phyloP scores from a whole-genome alignment of 2,797 vertebrate genomes.

The Borostomias antarcticus region DNA sequence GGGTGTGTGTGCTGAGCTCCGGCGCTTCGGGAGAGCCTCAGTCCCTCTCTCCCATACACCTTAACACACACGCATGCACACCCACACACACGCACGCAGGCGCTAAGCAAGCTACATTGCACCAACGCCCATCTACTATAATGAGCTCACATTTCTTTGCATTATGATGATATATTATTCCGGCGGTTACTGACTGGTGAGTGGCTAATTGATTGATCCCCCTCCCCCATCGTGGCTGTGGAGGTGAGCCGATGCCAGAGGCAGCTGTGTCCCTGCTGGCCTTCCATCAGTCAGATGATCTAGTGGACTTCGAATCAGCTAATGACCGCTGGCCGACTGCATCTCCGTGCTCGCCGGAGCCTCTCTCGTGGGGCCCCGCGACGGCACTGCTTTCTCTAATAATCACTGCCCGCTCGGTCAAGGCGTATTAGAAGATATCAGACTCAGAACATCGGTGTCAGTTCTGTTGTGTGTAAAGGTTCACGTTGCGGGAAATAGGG shows the following conservation, averaged over 20 bases:
- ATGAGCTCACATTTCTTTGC: background rate
- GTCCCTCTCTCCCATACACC: slow-evolving; percentile 11
- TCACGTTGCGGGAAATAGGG: too few species aligned
- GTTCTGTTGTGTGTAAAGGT: too few species aligned
- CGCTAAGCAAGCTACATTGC: too few species aligned
- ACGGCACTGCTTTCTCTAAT: background rate
- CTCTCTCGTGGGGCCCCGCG: background rate
- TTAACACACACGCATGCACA: background rate
- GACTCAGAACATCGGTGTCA: too few species aligned
- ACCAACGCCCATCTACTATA: too few species aligned
- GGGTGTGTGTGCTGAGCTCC: slow-evolving; percentile 32
- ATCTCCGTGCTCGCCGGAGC: slow-evolving; percentile 33
- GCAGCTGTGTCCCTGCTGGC: slow-evolving; percentile 43
- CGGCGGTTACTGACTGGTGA: too few species aligned
- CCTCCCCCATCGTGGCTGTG: slow-evolving; percentile 40
- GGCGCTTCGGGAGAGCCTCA: slow-evolving; percentile 26
- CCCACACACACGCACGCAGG: background rate
- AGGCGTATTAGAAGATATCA: too few species aligned
- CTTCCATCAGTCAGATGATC: slow-evolving; percentile 57
- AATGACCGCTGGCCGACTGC: slow-evolving; percentile 32
- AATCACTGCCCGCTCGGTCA: background rate
- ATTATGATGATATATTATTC: background rate
- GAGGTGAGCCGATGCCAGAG: slow-evolving; percentile 57
- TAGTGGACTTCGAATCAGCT: slow-evolving; percentile 56
- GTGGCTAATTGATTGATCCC: slow-evolving; percentile 42